Base-by-base conservation (phyloP, 2,888 invertebrate genomes). In the Drosophila mulleri region DNA sequence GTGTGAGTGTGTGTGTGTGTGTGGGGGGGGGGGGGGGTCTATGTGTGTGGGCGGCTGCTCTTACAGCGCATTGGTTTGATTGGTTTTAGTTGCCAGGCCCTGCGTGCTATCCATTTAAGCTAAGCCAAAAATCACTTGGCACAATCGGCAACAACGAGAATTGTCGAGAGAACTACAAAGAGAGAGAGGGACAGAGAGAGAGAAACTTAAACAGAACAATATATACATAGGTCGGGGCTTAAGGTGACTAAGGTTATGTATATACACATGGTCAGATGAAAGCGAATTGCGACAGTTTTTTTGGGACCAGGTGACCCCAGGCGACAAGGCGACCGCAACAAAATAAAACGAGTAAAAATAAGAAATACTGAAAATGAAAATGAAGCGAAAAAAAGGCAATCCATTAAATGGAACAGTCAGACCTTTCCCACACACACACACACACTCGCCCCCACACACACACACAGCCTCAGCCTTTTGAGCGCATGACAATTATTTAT, bases 111-210 rank as follows among this genome's bases (percentile, higher is more conserved):
- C 73, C 69, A 62, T 72, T 82, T 75, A 79, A 72, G 75, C 69
- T 62, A 67, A 72, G 72, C 84, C 87, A 71, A 74, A 83, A 80
- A 83, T 84, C 83, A 87, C 78, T 84, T 87, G 88, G 72, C 78
- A 78, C 70, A 70, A 67, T 75, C 83, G 71, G 64, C 60, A 78
- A 63, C 71, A 52, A 72, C 50, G 48, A 26, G 42, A 48, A 58
- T 52, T 60, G 47, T 35, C 32, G 7, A 50, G 41, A 57, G n/a
- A n/a, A 42, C 18, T 41, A 20, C 41, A 41, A 18, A 56, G 32
- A 18, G 39, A 53, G 23, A 12, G 32, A 14, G 18, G 14, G 20
- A 18, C 29, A 9, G 35, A 3, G 35, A 18, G 18, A 14, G 53
- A 14, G 23, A 9, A 70, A 45, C 58, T 73, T 62, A 59, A 72